phyloP scores from a whole-genome alignment of 2,113 vertebrate genomes.

The Perognathus longimembris region DNA sequence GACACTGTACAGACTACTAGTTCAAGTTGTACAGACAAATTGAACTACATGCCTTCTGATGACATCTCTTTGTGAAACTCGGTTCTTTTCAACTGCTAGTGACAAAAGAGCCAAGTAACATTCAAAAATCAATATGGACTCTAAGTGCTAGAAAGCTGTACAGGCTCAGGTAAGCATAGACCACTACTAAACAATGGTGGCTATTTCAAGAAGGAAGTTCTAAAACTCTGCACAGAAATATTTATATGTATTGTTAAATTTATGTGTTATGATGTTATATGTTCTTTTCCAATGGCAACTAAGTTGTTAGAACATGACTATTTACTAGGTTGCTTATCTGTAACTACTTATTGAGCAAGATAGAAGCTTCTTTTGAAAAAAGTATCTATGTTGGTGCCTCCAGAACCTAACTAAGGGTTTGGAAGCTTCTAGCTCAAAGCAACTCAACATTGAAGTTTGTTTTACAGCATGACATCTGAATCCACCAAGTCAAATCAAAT shows the following conservation, averaged over 20 bases:
- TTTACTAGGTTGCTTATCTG: not conserved
- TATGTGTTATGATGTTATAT: not conserved
- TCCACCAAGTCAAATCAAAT: constrained; percentile 1
- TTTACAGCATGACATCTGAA: not conserved
- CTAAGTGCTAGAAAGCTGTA: not conserved
- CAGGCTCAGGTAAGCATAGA: not conserved
- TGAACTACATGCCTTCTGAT: not conserved
- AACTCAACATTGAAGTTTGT: not conserved
- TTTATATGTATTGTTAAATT: not conserved
- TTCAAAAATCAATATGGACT: not conserved
- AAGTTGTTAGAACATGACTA: not conserved
- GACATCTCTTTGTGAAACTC: constrained; percentile 28
- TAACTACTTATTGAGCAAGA: constrained; percentile 31
- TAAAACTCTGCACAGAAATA: not conserved
- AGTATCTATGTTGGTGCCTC: not conserved
- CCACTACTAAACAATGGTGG: not conserved
- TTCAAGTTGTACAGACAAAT: not conserved
- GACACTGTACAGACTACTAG: not conserved
- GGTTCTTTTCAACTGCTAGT: not conserved
- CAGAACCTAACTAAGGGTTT: not conserved
- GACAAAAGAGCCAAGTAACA: not conserved
- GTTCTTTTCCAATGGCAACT: constrained; percentile 3
- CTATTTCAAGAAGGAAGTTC: not conserved
- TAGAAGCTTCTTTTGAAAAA: not conserved
- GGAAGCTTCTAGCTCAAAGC: not conserved